These are phyloP conservation scores for Leuciscus idus DNA, from an alignment of 2,113 vertebrate genomes.

Conservation along the genomic window DNA sequence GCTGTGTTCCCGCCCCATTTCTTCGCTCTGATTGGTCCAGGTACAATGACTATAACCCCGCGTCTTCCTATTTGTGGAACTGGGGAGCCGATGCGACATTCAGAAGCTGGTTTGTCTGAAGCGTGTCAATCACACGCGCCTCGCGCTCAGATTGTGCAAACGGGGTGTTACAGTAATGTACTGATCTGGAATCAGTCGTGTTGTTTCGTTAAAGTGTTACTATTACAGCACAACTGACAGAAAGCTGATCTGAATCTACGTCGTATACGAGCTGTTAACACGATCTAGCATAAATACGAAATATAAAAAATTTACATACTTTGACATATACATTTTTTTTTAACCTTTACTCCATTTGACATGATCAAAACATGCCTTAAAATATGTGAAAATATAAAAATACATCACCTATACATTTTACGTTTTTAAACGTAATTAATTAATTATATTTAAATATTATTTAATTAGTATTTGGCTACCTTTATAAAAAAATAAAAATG, in stretches of 20 bases:
- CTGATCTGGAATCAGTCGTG: slow-evolving; percentile 18
- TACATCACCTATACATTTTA: background rate
- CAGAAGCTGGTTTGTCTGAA: slow-evolving; percentile 59
- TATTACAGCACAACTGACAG: background rate
- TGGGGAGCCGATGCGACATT: slow-evolving; percentile 48
- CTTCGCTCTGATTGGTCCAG: slow-evolving; percentile 66
- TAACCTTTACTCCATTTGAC: background rate
- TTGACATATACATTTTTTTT: background rate
- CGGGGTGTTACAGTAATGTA: background rate
- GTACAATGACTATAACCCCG: slow-evolving; percentile 23
- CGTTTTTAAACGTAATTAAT: background rate
- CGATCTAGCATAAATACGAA: background rate
- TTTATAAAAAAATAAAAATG: too few species aligned
- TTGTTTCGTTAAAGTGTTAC: background rate
- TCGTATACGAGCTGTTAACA: background rate
- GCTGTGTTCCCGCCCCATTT: slow-evolving; percentile 71
- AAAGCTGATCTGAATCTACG: background rate
- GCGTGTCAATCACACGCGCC: slow-evolving; percentile 40
- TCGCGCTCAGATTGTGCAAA: background rate
- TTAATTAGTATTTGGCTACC: background rate
- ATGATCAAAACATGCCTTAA: background rate
- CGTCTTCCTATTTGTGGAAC: slow-evolving; percentile 62
- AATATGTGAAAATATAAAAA: background rate
- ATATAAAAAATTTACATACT: background rate
- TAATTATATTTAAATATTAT: background rate